phyloP scores from a whole-genome alignment of 1,140 invertebrate species.

The Argopecten irradians region DNA sequence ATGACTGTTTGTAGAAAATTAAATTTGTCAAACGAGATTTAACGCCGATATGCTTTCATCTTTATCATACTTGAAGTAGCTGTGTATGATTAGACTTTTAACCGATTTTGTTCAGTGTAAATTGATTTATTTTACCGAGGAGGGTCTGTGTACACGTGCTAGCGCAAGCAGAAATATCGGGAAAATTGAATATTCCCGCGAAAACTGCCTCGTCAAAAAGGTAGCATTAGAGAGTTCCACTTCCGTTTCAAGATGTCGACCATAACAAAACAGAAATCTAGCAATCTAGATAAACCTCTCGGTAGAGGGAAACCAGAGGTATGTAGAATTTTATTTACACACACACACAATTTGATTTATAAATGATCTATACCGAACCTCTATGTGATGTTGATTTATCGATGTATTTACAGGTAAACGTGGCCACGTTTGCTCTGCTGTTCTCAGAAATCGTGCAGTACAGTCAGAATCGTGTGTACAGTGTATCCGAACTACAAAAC shows the following conservation, averaged over 20 bases:
- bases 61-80: no score
- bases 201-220: conserved; percentile 34
- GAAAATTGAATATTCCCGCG: conserved; percentile 39
- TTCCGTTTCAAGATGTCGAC: conserved; percentile 64
- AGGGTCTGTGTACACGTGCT: no score
- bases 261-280: conserved; percentile 65
- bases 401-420: conserved; percentile 79
- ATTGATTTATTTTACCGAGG: no score
- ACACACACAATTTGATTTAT: not conserved
- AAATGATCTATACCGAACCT: not conserved
- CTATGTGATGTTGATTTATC: not conserved
- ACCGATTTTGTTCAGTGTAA: no score
- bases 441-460: conserved; percentile 99
- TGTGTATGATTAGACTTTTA: no score
- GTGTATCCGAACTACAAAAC: conserved; percentile 94
- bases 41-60: no score
- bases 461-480: conserved; percentile 96
- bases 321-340: not conserved
- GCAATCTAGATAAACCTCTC: conserved; percentile 70
- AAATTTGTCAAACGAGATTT: no score
- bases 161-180: no score
- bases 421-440: conserved; percentile 95
- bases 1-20: no score
- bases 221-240: conserved; percentile 28
- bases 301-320: conserved; percentile 73